Evolutionary conservation across 1,140 invertebrate species (phyloP).

Genomic region (Thereuonema tuberculata): DNA sequence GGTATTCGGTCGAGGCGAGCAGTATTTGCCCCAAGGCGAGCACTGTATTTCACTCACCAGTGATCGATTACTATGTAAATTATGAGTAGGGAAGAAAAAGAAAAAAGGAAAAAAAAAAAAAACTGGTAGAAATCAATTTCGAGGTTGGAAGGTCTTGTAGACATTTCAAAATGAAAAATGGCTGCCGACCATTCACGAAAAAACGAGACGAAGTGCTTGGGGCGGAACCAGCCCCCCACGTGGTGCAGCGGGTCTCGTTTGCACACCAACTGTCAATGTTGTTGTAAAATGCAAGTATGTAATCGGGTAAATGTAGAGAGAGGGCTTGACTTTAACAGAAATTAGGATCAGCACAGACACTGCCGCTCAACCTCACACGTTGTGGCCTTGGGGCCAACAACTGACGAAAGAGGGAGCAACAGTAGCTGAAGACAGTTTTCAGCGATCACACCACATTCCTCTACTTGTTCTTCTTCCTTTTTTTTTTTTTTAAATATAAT

Average conservation of each 20-base stretch:
- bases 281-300: too few relatives aligned
- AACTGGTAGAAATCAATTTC: not conserved
- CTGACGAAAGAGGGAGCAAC: constrained; percentile 13
- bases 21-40: not conserved
- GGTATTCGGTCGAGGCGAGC: not conserved
- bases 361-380: not conserved
- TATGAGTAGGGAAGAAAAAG: not conserved
- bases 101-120: not conserved
- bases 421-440: too few relatives aligned
- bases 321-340: not conserved
- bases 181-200: not conserved
- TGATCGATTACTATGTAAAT: not conserved
- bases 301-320: too few relatives aligned
- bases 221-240: too few relatives aligned
- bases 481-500: too few relatives aligned
- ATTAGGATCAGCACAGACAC: not conserved
- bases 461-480: too few relatives aligned
- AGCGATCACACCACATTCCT: too few relatives aligned
- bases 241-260: too few relatives aligned
- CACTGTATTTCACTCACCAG: not conserved
- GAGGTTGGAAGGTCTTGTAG: not conserved
- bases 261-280: not conserved
- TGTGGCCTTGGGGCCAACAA: not conserved
- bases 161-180: not conserved
- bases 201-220: not conserved